Conservation (phyloP, 2,113 vertebrate genomes). For the Gnathonemus echidnorhynchus region DNA sequence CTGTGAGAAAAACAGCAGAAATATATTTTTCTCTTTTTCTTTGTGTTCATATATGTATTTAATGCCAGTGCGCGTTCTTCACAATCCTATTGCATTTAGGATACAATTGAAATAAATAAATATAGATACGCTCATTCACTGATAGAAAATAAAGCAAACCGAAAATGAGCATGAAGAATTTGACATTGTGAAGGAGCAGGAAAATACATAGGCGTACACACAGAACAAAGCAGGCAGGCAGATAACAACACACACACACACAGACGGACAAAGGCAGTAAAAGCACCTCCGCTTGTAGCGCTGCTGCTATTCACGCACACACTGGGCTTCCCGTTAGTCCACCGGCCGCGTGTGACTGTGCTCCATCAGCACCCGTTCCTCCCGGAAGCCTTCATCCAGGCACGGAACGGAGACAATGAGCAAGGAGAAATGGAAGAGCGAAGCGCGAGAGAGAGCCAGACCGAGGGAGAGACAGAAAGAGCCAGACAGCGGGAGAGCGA, state of each 20-base stretch:
- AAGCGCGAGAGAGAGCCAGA: conserved; percentile 32
- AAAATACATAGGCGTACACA: conserved; percentile 27
- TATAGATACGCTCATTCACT: neutral
- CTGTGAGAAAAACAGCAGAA: neutral
- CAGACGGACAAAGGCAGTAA: conserved; percentile 32
- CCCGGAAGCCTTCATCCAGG: neutral
- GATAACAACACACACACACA: conserved; percentile 28
- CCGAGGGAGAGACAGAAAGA: conserved; percentile 33
- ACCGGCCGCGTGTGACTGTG: neutral
- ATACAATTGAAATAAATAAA: neutral
- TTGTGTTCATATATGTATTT: neutral
- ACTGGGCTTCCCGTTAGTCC: conserved; percentile 21
- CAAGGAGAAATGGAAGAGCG: conserved; percentile 4
- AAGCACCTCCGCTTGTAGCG: conserved; percentile 50
- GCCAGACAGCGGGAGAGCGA: conserved; percentile 39
- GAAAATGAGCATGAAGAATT: neutral
- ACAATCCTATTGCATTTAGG: neutral
- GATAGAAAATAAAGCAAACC: neutral
- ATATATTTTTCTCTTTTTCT: neutral
- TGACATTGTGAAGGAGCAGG: neutral
- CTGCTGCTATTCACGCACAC: conserved; percentile 35
- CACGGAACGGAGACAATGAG: conserved; percentile 4
- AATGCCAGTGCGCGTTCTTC: neutral
- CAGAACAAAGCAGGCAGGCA: conserved; percentile 24
- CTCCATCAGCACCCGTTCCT: conserved; percentile 9